These are phyloP conservation scores for Hylaeus anthracinus DNA, from an alignment of 1,140 invertebrate genomes.

Conservation along the genomic window DNA sequence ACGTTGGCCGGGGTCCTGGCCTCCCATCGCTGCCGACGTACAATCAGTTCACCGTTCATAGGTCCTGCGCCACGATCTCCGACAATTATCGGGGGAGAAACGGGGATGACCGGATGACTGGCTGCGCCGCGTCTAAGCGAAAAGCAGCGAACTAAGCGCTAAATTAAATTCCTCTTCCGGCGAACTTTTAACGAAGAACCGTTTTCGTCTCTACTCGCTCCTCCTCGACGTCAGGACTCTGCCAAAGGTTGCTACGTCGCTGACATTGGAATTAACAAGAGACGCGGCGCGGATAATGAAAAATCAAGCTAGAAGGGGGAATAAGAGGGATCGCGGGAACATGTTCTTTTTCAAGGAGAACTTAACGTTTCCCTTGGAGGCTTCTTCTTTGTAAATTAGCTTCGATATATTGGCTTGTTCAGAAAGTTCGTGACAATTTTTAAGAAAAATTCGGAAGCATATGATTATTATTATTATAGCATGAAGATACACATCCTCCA, in stretches of 20 bases:
- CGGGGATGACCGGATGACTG: background rate
- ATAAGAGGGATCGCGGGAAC: background rate
- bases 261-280: slow-evolving; percentile 2
- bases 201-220: background rate
- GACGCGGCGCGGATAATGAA: background rate
- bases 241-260: background rate
- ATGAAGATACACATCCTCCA: no score
- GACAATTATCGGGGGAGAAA: slow-evolving; percentile 53
- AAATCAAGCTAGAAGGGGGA: background rate
- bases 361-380: no score
- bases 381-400: no score
- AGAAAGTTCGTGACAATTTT: no score
- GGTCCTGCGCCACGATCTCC: slow-evolving; percentile 56
- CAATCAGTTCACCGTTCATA: slow-evolving; percentile 61
- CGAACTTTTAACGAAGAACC: slow-evolving; percentile 41
- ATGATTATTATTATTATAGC: no score
- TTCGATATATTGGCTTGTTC: no score
- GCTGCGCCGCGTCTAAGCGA: background rate
- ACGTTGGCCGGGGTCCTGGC: slow-evolving; percentile 36
- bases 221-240: background rate
- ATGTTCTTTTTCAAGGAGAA: background rate
- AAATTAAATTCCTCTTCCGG: slow-evolving; percentile 43
- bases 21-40: slow-evolving; percentile 47
- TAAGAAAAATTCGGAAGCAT: no score
- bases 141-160: slow-evolving; percentile 14